Conservation (phyloP, 2,797 vertebrate genomes). For the Todus mexicanus region DNA sequence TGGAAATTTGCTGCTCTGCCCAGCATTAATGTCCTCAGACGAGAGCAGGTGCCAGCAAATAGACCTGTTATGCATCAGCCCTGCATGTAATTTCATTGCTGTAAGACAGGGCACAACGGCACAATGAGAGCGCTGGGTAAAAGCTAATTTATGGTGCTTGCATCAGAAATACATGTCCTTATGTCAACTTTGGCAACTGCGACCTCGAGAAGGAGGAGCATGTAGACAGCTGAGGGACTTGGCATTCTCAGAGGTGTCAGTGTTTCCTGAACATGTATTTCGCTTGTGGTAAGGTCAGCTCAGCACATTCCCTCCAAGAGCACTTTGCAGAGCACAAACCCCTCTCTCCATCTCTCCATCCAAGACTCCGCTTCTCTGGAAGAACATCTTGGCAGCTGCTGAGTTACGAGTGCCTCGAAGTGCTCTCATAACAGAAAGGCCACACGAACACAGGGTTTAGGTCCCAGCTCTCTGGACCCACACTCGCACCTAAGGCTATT, state of each 20-base stretch:
- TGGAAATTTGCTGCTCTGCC: slow-evolving; percentile 26
- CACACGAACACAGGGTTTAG: neutral
- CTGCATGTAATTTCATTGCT: neutral
- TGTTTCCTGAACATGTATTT: neutral
- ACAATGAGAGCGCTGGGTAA: neutral
- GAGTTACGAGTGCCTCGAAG: neutral
- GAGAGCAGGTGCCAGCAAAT: slow-evolving; percentile 8
- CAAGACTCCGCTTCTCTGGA: neutral
- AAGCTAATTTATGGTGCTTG: neutral
- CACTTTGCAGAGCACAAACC: neutral
- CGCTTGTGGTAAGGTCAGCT: neutral
- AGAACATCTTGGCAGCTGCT: neutral
- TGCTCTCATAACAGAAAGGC: neutral
- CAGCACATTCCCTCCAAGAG: neutral
- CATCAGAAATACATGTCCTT: neutral
- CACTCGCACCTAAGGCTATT: neutral
- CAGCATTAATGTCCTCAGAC: neutral
- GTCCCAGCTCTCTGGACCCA: neutral
- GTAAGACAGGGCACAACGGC: neutral
- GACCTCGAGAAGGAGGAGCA: neutral
- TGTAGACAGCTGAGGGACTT: neutral
- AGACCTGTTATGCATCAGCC: neutral
- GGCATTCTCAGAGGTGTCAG: neutral
- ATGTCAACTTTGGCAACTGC: neutral
- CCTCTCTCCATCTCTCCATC: fast-evolving